Evolutionary conservation across 2,113 vertebrate species (phyloP), one percentile per base, ranked within the genome.

Genomic region (Eleginops maclovinus): DNA sequence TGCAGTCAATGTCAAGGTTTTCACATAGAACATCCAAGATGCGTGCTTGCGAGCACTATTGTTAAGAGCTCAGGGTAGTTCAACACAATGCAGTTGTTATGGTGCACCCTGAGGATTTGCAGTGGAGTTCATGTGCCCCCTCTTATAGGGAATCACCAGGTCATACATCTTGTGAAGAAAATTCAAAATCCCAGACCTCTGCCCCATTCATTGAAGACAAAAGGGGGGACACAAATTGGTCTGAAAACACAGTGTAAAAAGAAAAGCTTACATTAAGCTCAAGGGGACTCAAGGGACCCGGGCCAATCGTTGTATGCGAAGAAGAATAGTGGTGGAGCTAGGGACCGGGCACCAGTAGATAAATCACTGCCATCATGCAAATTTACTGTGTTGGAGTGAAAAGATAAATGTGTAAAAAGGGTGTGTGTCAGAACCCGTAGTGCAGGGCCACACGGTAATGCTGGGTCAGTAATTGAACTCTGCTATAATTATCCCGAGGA

Each of bases 401-500:
- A 96, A 98, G 96, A 99, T 98, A 96, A 97, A 98, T 97, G 96
- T 95, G 94, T 93, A 94, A 96, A 97, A 95, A 24, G 79, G 82
- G 88, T 93, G 79, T 93, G 93, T 96, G 96, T 96, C 95, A 95
- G 92, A 96, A 95, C 94, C 95, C 92, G 82, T 83, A 91, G 95
- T 93, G 95, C 93, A 64, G 77, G 95, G 94, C 96, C 94, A 93
- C 94, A 91, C 61, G 64, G 95, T 95, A 95, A 95, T 92, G 93
- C 94, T 91, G 94, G 97, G 96, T 97, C 97, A 97, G 96, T 97
- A 96, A 98, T 96, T 97, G 96, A 97, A 98, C 97, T 96, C 94
- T 93, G 88, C 94, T 96, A 96, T 97, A 98, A 99, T 99, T 98
- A 98, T 98, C 97, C 96, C 94, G 95, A 94, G 96, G 96, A 98